Conservation (phyloP, 1,140 invertebrate species). For the Lepeophtheirus salmonis region DNA sequence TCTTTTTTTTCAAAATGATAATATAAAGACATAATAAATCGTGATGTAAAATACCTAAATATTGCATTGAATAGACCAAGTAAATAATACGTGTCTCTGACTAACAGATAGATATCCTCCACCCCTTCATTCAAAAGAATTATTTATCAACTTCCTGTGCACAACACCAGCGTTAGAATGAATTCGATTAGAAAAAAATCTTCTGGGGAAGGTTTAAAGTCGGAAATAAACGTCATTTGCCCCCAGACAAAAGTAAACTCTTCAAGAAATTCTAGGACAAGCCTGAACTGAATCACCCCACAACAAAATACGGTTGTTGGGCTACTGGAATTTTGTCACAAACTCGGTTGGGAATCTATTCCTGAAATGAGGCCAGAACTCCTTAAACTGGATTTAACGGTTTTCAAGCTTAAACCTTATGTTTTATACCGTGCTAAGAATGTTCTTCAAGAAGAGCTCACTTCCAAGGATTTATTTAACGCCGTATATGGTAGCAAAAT, state of each 20-base stretch:
- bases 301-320: conserved; percentile 2
- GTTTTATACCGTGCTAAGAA: conserved; percentile 64
- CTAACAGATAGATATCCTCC: too few relatives aligned
- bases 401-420: conserved; percentile 71
- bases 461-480: conserved; percentile 59
- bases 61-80: too few relatives aligned
- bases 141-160: background rate
- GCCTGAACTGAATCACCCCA: background rate
- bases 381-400: conserved; percentile 67
- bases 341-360: conserved; percentile 26
- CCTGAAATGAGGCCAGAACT: conserved; percentile 82
- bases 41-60: too few relatives aligned
- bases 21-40: too few relatives aligned
- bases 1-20: too few relatives aligned
- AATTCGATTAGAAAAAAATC: background rate
- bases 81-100: too few relatives aligned
- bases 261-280: background rate
- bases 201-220: background rate
- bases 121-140: background rate
- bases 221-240: background rate
- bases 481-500: conserved; percentile 62
- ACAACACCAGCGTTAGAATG: background rate
- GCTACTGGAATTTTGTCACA: conserved; percentile 9
- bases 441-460: conserved; percentile 55
- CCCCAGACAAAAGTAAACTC: background rate